phyloP scores from a whole-genome alignment of 2,888 invertebrate species.

The Microdon myrmicae region DNA sequence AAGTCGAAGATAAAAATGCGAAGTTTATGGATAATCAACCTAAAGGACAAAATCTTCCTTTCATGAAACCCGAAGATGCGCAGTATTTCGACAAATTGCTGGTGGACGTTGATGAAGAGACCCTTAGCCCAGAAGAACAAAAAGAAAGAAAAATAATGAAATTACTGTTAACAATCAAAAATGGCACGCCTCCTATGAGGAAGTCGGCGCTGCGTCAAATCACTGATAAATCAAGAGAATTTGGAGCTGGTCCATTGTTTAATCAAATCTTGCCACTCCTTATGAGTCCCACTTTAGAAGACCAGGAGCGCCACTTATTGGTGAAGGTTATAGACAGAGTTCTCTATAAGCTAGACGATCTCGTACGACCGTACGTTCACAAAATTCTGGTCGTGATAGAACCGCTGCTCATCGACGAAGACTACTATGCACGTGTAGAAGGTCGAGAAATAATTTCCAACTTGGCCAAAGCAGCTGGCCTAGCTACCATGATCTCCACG shows the following conservation, averaged over 20 bases:
- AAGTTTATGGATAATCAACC: conserved; percentile 96
- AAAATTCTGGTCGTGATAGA: conserved; percentile 99
- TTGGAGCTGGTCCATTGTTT: conserved; percentile 98
- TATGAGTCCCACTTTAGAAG: conserved; percentile 99
- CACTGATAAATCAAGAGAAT: conserved; percentile 97
- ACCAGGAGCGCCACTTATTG: conserved; percentile 97
- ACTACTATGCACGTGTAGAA: conserved; percentile 99
- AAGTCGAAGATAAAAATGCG: conserved; percentile 87
- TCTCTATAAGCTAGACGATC: conserved; percentile 96
- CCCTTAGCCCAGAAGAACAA: conserved; percentile 93
- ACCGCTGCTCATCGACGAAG: conserved; percentile 97
- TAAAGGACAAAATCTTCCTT: conserved; percentile 93
- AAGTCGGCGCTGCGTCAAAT: conserved; percentile 97
- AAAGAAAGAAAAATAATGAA: conserved; percentile 99
- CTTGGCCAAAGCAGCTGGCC: conserved; percentile 97
- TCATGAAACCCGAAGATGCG: conserved; percentile 99
- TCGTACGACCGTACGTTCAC: conserved; percentile 98
- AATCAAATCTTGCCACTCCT: conserved; percentile 98
- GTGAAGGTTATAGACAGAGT: conserved; percentile 99
- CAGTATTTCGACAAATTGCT: conserved; percentile 99
- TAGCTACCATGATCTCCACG: conserved; percentile 99
- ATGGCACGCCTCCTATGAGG: conserved; percentile 99
- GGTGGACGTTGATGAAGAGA: conserved; percentile 97
- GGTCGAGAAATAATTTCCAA: conserved; percentile 99
- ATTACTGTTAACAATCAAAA: conserved; percentile 96